Base-by-base conservation (phyloP, 2,888 invertebrate genomes). In the Celastrina argiolus region DNA sequence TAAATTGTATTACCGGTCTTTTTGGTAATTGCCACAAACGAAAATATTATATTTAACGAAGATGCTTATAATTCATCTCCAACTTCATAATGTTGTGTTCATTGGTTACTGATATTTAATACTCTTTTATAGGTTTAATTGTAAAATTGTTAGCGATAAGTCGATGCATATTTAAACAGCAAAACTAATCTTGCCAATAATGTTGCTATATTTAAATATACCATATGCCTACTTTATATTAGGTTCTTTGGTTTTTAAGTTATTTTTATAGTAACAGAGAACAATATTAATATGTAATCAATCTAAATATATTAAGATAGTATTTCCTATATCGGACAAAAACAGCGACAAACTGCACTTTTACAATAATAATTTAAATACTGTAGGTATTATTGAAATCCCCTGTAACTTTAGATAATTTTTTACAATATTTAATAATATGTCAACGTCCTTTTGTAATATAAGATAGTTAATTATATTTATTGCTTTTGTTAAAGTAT, bases 401-500 rank as follows among this genome's bases (percentile, higher is more conserved):
- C 59, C 34, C 31, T 31, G 31, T 39, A 61, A 39, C 36, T 36
- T 61, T 61, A 36, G 61, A 36, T 61, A 61, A 61, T 61, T 61
- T 22, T 61, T 61, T 39, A 61, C 61, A 39, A 39, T 36, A 61
- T 39, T 22, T 12, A 22, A 18, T 59, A 51, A 59, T 56, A 22
- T 36, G 39, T 61, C 61, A 7, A 64, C 45, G 71, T 68, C 66
- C 70, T 74, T 75, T 75, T 79, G 75, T 79, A 78, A 71, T 75
- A 76, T 74, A 72, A 68, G 66, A 69, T 68, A 70, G 69, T 69
- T 72, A 70, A 70, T 72, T 73, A 73, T 79, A 78, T 78, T 78
- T 79, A 79, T 78, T 78, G 76, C 75, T 75, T 79, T 74, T 71
- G 78, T 79, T 79, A 75, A 71, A 69, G 68, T 69, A 65, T 69